Conservation (phyloP, 2,797 vertebrate species). For the Amniataba percoides region DNA sequence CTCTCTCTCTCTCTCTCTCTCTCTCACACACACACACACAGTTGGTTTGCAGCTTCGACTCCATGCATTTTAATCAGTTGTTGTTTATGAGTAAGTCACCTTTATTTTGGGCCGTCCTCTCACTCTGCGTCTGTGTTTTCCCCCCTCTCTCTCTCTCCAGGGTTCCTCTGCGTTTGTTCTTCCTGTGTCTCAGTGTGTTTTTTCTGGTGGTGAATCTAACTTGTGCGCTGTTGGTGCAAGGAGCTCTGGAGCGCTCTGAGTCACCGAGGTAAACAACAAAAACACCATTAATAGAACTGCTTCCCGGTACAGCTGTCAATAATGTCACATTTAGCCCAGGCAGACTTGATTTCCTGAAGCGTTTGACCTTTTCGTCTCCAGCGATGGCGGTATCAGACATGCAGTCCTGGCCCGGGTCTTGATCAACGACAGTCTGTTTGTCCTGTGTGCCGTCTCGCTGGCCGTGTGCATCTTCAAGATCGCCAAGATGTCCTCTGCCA, state of each 20-base stretch:
- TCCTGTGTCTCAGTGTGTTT: slow-evolving; percentile 89
- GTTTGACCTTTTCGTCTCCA: slow-evolving; percentile 35
- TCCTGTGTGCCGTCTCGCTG: slow-evolving; percentile 92
- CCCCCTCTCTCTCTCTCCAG: slow-evolving; percentile 71
- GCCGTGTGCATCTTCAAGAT: slow-evolving; percentile 94
- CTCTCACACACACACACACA: too few relatives aligned
- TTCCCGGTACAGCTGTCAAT: not conserved
- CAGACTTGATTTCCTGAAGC: not conserved
- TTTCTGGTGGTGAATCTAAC: slow-evolving; percentile 95
- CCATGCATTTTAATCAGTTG: slow-evolving; percentile 29
- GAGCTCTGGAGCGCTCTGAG: slow-evolving; percentile 77
- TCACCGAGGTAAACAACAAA: slow-evolving; percentile 65
- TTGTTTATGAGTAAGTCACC: slow-evolving; percentile 22
- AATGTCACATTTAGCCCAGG: not conserved
- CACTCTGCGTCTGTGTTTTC: not conserved
- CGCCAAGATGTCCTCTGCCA: slow-evolving; percentile 96
- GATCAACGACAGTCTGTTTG: slow-evolving; percentile 94
- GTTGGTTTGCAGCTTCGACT: slow-evolving; percentile 10
- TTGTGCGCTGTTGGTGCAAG: slow-evolving; percentile 91
- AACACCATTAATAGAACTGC: not conserved
- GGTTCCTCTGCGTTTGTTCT: slow-evolving; percentile 89
- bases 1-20: too few relatives aligned
- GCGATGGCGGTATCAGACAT: slow-evolving; percentile 86
- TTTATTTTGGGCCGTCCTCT: not conserved
- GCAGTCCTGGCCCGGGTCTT: slow-evolving; percentile 90